Evolutionary conservation across 2,888 invertebrate species (phyloP).

Genomic region (Cylindroiulus punctatus): DNA sequence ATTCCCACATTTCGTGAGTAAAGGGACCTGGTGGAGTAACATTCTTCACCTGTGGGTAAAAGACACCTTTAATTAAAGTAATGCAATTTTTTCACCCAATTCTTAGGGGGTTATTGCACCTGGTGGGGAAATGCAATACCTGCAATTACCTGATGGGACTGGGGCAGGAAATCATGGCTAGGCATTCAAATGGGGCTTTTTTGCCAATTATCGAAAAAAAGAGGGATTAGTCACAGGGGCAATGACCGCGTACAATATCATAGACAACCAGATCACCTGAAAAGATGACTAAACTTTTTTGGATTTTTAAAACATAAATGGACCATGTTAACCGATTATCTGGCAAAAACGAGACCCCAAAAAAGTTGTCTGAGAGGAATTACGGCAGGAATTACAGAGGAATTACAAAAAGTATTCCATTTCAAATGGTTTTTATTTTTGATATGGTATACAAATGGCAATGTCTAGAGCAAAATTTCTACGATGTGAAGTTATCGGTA

Average conservation of each 20-base stretch:
- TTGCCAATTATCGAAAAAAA: not conserved
- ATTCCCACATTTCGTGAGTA: not conserved
- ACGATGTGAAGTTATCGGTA: too few species aligned
- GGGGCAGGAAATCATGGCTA: constrained; percentile 11
- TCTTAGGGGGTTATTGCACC: constrained; percentile 20
- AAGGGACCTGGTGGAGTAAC: not conserved
- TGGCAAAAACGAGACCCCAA: not conserved
- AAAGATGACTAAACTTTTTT: not conserved
- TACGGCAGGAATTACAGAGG: not conserved
- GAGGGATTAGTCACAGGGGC: not conserved
- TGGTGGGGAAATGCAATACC: not conserved
- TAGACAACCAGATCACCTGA: not conserved
- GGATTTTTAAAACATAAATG: not conserved
- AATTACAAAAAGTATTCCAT: not conserved
- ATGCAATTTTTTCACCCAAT: not conserved
- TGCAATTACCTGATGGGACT: not conserved
- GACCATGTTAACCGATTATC: not conserved
- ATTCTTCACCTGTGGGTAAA: not conserved
- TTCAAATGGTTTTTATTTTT: not conserved
- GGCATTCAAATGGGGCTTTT: constrained; percentile 12
- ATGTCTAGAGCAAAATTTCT: too few species aligned
- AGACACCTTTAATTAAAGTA: constrained; percentile 1
- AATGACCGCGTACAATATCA: not conserved
- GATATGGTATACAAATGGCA: too few species aligned
- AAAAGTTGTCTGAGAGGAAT: constrained; percentile 14